These are phyloP conservation scores for Aphodius sticticus DNA, from an alignment of 2,888 invertebrate species.

Conservation along the genomic window DNA sequence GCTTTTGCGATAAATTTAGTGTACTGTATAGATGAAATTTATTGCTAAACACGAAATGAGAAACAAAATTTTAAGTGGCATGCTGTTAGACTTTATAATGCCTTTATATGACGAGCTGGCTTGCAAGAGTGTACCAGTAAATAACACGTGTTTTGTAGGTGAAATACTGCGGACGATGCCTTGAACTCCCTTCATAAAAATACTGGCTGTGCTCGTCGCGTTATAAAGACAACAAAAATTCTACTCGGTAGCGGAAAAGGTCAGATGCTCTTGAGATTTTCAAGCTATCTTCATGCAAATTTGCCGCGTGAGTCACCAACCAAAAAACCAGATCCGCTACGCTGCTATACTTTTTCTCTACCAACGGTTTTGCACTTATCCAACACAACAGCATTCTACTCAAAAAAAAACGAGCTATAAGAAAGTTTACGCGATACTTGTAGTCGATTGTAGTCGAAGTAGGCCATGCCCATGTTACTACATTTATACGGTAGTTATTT, in stretches of 20 bases:
- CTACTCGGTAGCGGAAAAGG: slow-evolving; percentile 4
- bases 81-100: background rate
- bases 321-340: background rate
- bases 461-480: too few species aligned
- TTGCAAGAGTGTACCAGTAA: background rate
- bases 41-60: background rate
- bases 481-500: too few species aligned
- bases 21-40: too few species aligned
- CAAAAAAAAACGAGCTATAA: too few species aligned
- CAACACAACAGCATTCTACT: background rate
- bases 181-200: background rate
- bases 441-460: too few species aligned
- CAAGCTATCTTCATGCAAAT: background rate
- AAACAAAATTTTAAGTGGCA: background rate
- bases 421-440: too few species aligned
- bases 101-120: background rate
- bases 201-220: background rate
- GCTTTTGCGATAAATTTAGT: too few species aligned
- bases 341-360: background rate
- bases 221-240: background rate
- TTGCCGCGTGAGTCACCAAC: background rate
- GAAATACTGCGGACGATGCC: background rate
- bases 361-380: background rate
- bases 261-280: background rate
- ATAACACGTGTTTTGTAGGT: background rate